Evolutionary conservation across 2,797 vertebrate species (phyloP).

Genomic region (Lateolabrax maculatus): DNA sequence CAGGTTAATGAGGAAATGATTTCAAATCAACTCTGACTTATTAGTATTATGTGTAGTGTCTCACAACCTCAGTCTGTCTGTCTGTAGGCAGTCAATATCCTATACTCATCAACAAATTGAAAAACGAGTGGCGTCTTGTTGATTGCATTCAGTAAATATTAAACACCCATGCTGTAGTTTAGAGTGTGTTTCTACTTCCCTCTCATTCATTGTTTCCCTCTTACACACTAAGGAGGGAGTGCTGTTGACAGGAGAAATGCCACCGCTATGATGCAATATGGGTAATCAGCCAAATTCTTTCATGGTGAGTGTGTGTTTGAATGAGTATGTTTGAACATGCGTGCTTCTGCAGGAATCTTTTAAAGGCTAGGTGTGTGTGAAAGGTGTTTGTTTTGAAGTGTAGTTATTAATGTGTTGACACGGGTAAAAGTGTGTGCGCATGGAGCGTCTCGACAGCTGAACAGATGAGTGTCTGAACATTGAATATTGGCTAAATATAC

Average conservation of each 20-base stretch:
- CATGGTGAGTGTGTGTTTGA: slow-evolving; percentile 25
- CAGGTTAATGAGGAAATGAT: slow-evolving; percentile 41
- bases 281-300: slow-evolving; percentile 55
- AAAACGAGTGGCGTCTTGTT: slow-evolving; percentile 33
- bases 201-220: slow-evolving; percentile 16
- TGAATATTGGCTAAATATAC: not conserved
- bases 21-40: slow-evolving; percentile 7
- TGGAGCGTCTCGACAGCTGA: not conserved
- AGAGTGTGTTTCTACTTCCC: not conserved
- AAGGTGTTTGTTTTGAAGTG: not conserved
- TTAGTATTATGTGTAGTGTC: not conserved
- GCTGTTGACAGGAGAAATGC: slow-evolving; percentile 47
- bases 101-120: not conserved
- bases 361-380: not conserved
- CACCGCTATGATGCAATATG: slow-evolving; percentile 55
- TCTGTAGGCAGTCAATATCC: not conserved
- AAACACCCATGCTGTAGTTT: slow-evolving; percentile 27
- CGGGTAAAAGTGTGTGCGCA: not conserved
- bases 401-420: slow-evolving; percentile 10
- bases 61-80: not conserved
- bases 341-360: not conserved
- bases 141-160: not conserved
- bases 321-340: slow-evolving; percentile 31
- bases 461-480: not conserved
- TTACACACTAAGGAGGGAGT: slow-evolving; percentile 19